Conservation (phyloP, 2,888 invertebrate species). For the Spialia ferax region DNA sequence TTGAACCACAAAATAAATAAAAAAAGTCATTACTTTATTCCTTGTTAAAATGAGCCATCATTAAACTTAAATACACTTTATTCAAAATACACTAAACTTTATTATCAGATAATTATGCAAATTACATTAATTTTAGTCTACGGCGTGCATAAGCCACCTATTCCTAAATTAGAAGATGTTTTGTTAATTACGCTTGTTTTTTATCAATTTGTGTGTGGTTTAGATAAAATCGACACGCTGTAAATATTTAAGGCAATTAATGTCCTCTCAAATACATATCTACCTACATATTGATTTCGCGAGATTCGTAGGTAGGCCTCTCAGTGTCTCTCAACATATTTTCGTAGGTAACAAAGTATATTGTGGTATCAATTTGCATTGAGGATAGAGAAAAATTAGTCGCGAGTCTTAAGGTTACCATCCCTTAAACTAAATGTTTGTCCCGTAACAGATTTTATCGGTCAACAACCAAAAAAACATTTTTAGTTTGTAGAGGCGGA, state of each 20-base stretch:
- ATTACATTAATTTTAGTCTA: conserved; percentile 6
- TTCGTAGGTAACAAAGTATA: not conserved
- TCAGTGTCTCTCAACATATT: no score
- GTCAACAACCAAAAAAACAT: no score
- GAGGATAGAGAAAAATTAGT: no score
- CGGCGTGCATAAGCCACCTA: not conserved
- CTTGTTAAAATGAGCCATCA: not conserved
- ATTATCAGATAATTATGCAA: conserved; percentile 22
- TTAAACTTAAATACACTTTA: not conserved
- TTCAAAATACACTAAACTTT: not conserved
- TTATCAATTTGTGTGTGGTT: conserved; percentile 9
- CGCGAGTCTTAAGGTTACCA: no score
- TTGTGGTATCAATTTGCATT: no score
- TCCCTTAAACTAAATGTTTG: no score
- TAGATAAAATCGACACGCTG: conserved; percentile 12
- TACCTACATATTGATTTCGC: not conserved
- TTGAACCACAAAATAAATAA: not conserved
- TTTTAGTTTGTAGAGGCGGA: no score
- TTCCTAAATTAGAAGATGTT: conserved; percentile 6
- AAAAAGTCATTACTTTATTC: not conserved
- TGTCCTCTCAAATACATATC: not conserved
- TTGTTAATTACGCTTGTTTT: not conserved
- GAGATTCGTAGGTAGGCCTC: not conserved
- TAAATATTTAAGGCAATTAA: not conserved
- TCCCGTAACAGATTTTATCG: no score